Evolutionary conservation across 2,797 vertebrate genomes (phyloP).

Genomic region (Smutsia gigantea): DNA sequence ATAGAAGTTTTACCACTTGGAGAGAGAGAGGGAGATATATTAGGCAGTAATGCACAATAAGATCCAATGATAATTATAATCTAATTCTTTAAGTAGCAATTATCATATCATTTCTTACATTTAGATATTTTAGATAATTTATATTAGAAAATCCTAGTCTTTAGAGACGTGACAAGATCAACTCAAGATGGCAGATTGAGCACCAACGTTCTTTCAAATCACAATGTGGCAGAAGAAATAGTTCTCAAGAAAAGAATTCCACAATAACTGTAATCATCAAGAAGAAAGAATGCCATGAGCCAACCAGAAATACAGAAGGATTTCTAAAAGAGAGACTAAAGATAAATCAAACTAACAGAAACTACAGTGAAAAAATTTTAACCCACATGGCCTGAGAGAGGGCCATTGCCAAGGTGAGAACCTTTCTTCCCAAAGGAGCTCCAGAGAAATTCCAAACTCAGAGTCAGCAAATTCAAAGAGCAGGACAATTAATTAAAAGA

Average conservation of each 20-base stretch:
- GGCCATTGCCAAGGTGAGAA: slow-evolving; percentile 36
- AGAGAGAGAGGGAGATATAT: neutral
- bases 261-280: neutral
- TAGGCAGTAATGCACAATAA: neutral
- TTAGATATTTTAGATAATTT: neutral
- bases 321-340: neutral
- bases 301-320: slow-evolving; percentile 15
- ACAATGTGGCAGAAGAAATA: neutral
- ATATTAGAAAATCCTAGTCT: neutral
- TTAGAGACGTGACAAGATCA: neutral
- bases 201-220: neutral
- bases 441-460: slow-evolving; percentile 34
- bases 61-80: neutral
- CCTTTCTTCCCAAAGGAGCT: slow-evolving; percentile 51
- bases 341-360: neutral
- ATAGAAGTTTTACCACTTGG: neutral
- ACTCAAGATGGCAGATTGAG: neutral
- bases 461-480: slow-evolving; percentile 73
- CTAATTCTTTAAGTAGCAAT: neutral
- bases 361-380: neutral
- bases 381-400: neutral
- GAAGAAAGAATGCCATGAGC: neutral
- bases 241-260: neutral
- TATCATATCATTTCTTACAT: neutral
- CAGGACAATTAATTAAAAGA: slow-evolving; percentile 73